These are phyloP conservation scores for Polietes domitor DNA, from an alignment of 2,888 invertebrate genomes.

Conservation along the genomic window DNA sequence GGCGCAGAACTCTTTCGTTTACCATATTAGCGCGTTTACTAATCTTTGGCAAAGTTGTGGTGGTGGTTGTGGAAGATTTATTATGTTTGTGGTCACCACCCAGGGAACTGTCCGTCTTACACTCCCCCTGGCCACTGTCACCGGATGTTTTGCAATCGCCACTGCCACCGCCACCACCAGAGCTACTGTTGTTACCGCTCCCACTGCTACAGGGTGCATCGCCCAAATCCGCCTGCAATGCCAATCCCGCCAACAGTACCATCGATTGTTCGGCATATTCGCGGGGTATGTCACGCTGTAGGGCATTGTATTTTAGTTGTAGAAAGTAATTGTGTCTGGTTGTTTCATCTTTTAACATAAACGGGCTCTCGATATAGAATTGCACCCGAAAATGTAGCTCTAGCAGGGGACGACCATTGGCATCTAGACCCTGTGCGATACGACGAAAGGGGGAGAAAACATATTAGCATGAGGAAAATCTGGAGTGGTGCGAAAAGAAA, in stretches of 20 bases:
- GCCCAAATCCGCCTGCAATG: constrained; percentile 95
- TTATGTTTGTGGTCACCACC: constrained; percentile 33
- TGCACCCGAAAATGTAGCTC: constrained; percentile 95
- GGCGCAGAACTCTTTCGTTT: constrained; percentile 74
- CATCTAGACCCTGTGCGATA: constrained; percentile 93
- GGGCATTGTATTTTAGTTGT: constrained; percentile 94
- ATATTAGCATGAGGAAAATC: too few relatives aligned
- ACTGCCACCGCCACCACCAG: constrained; percentile 49
- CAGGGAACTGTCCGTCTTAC: background rate
- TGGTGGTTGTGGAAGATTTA: constrained; percentile 35
- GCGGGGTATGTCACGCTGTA: constrained; percentile 84
- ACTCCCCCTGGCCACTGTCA: background rate
- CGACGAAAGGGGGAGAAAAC: background rate
- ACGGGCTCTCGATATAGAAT: constrained; percentile 95
- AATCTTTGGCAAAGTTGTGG: constrained; percentile 76
- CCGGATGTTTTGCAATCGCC: background rate
- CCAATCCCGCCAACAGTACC: constrained; percentile 92
- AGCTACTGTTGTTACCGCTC: constrained; percentile 69
- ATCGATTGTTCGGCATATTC: constrained; percentile 84
- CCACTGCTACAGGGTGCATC: constrained; percentile 83
- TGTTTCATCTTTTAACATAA: constrained; percentile 93
- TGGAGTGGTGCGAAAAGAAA: background rate
- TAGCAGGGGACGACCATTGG: constrained; percentile 93
- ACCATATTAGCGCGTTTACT: constrained; percentile 74
- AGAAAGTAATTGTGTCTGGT: constrained; percentile 97